These are phyloP conservation scores for Zaprionus tsacasi DNA, from an alignment of 1,140 invertebrate species.

Conservation along the genomic window DNA sequence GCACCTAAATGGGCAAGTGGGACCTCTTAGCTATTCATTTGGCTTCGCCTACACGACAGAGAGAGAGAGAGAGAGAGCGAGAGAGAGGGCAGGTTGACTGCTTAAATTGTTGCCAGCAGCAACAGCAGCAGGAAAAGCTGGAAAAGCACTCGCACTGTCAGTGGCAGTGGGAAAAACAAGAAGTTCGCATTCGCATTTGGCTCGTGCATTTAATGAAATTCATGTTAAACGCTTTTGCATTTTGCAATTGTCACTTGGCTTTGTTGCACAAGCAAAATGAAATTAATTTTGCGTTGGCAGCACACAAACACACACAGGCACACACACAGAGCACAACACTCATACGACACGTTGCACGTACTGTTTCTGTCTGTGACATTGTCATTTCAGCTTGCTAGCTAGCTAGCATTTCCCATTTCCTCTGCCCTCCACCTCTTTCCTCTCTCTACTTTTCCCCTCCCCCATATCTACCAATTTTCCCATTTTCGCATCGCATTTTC, in stretches of 20 bases:
- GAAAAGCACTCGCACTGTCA: background rate
- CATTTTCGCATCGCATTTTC: conserved; percentile 27
- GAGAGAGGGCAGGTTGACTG: background rate
- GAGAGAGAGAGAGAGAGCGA: no score
- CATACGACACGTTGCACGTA: conserved; percentile 66
- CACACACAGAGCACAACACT: conserved; percentile 38
- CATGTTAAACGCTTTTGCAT: conserved; percentile 74
- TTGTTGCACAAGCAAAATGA: conserved; percentile 63
- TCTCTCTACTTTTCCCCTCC: background rate
- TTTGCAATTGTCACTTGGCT: conserved; percentile 74
- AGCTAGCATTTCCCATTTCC: conserved; percentile 7
- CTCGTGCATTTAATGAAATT: conserved; percentile 62
- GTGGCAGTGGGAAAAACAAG: background rate
- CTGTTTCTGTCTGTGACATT: conserved; percentile 61
- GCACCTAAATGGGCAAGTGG: conserved; percentile 79
- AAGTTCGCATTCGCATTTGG: conserved; percentile 13
- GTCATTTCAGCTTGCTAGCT: conserved; percentile 52
- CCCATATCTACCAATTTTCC: conserved; percentile 1
- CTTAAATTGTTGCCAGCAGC: conserved; percentile 51
- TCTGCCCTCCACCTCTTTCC: no score
- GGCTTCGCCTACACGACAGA: conserved; percentile 21
- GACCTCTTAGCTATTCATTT: conserved; percentile 81
- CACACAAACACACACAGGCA: conserved; percentile 29
- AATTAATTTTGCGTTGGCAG: conserved; percentile 78
- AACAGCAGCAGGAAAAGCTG: conserved; percentile 4